Base-by-base conservation (phyloP, 1,140 invertebrate genomes). In the Agraylea sexmaculata region DNA sequence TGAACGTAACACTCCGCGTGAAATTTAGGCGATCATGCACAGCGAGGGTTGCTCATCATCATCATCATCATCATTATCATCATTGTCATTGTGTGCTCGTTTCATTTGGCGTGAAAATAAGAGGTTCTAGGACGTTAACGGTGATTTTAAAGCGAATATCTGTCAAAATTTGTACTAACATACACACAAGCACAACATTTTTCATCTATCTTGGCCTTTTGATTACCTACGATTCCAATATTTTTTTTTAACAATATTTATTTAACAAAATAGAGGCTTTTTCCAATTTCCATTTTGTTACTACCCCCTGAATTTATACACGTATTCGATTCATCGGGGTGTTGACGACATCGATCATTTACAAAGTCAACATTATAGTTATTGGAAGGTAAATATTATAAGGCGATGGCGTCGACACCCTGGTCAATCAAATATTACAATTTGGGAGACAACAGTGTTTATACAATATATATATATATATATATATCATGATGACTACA, bases 241-340 rank as follows among this genome's bases (percentile, higher is more conserved):
- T 45, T 49, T 43, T 38, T 27, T 28, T 12, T 40, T 36, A 49
- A 45, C 45, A 46, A 49, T n/a, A n/a, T n/a, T 43, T 49, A 46
- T 43, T 49, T 67, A 66, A 67, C 62, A 67, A 64, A 67, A 64
- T 67, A 67, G 63, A 63, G 55, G 58, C 38, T 43, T 42, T 49
- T 40, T 44, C 29, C 36, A 43, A 41, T 45, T 44, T 63, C 57
- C 57, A 56, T 58, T 59, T 60, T 56, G 43, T 49, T 42, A 18
- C 19, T 37, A 7, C 23, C 29, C 37, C 37, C 31, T 28, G 29
- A 27, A 37, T 31, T 20, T 36, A 29, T 18, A 41, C 21, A 40
- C 34, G 54, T 53, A 54, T 56, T 52, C 55, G 52, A 49, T 56
- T 53, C 51, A 49, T 43, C 41, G 46, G 31, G 15, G 47, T 33